Evolutionary conservation across 2,888 invertebrate species (phyloP), one percentile per base, ranked within the genome.

Genomic region (Oscheius sp.): DNA sequence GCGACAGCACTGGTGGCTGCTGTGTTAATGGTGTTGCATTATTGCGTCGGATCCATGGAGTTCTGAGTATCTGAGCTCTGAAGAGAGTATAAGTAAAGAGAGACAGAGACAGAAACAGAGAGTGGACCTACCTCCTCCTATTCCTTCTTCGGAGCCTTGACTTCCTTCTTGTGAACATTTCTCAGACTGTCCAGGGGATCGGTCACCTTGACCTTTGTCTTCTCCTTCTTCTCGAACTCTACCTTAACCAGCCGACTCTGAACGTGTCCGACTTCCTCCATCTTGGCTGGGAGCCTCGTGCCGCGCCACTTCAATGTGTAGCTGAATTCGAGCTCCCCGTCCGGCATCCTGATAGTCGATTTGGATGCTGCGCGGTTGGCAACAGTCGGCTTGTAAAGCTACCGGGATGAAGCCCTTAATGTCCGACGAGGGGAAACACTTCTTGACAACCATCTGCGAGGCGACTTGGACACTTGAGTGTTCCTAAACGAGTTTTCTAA

Each of bases 221-320:
- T 42, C 42, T 5, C 42, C 7, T 42, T 42, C 42, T 7, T 42
- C 42, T 42, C 7, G 4, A 5, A 5, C 42, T 42, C 42, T 7
- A 5, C 7, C 42, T 42, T 42, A 7, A 42, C 42, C 42, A 42
- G 7, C 42, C 42, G 42, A 7, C 42, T 42, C 42, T 42, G 42
- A 42, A 42, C 42, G 4, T 42, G 4, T 42, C 42, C 0, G 42
- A 42, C 42, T 42, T 42, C 4, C 42, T 42, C 42, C 42, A 42
- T 42, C 42, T 42, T 42, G 42, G 42, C 7, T 35, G 37, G 60
- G 2, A 37, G 9, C 7, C 13, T 10, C 35, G 10, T 60, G n/a
- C 60, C 35, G n/a, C 60, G 60, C 60, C 60, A 60, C 5, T 11
- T 60, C 37, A 60, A n/a, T 10, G 60, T 60, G 37, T 60, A 60